phyloP scores from a whole-genome alignment of 2,797 vertebrate species.

The Mormyrops attenuatus region DNA sequence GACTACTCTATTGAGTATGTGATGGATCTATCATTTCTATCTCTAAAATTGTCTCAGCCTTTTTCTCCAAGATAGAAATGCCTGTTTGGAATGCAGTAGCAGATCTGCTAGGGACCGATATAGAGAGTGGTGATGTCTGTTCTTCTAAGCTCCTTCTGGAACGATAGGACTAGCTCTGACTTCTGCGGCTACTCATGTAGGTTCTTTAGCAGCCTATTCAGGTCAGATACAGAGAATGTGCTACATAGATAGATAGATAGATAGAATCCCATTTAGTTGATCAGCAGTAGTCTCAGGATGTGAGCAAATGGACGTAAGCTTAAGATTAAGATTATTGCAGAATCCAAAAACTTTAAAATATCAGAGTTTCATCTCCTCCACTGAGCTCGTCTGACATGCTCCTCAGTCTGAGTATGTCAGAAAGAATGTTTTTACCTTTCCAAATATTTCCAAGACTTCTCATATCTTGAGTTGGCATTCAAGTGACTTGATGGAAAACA shows the following conservation, averaged over 20 bases:
- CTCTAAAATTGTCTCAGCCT: neutral
- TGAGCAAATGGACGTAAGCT: neutral
- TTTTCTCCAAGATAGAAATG: neutral
- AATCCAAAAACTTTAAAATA: neutral
- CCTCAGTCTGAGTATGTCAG: neutral
- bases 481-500: neutral
- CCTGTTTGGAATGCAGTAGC: neutral
- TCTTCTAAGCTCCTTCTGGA: neutral
- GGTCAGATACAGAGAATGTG: neutral
- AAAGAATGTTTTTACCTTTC: neutral
- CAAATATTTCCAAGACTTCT: neutral
- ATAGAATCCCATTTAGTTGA: neutral
- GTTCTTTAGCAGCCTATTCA: neutral
- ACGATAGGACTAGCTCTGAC: neutral
- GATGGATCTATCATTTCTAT: constrained; percentile 2
- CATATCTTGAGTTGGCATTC: neutral
- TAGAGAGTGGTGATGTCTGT: neutral
- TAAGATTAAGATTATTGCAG: neutral
- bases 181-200: neutral
- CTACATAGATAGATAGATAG: neutral
- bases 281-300: neutral
- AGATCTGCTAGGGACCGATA: neutral
- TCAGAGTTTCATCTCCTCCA: neutral
- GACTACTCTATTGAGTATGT: neutral
- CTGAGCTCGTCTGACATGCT: neutral